Conservation (phyloP, 2,797 vertebrate genomes). For the Falco biarmicus region DNA sequence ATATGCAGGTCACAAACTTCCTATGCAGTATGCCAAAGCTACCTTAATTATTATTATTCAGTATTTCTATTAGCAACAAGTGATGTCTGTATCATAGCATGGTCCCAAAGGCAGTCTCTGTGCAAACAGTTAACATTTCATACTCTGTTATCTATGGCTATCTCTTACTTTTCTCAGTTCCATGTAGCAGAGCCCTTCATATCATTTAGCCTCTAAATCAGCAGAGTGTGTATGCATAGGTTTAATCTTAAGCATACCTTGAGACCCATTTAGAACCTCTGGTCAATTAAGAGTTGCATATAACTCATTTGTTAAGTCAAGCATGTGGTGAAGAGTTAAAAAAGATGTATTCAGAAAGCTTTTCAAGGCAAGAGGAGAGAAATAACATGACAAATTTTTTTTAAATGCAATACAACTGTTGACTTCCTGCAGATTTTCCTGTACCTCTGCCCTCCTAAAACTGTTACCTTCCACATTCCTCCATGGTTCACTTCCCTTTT, state of each 20-base stretch:
- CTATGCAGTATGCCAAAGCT: not conserved
- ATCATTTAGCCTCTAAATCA: not conserved
- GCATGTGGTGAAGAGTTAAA: not conserved
- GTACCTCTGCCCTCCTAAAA: not conserved
- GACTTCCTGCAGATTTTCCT: not conserved
- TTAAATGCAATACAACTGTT: not conserved
- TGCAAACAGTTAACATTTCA: not conserved
- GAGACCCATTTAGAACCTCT: not conserved
- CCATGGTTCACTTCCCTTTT: accelerated
- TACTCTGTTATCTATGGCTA: not conserved
- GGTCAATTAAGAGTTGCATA: not conserved
- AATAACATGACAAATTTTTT: not conserved
- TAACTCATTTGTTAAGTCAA: not conserved
- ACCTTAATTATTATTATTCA: not conserved
- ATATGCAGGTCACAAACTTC: not conserved
- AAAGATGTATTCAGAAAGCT: not conserved
- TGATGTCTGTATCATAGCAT: not conserved
- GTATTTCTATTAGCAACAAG: not conserved
- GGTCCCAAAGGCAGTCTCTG: not conserved
- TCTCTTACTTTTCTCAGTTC: not conserved
- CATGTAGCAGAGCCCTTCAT: not conserved
- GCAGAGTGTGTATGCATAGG: not conserved
- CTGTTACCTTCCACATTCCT: not conserved
- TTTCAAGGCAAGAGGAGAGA: not conserved
- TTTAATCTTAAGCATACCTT: not conserved